Base-by-base conservation (phyloP, 2,113 vertebrate species). In the Archilochus colubris region DNA sequence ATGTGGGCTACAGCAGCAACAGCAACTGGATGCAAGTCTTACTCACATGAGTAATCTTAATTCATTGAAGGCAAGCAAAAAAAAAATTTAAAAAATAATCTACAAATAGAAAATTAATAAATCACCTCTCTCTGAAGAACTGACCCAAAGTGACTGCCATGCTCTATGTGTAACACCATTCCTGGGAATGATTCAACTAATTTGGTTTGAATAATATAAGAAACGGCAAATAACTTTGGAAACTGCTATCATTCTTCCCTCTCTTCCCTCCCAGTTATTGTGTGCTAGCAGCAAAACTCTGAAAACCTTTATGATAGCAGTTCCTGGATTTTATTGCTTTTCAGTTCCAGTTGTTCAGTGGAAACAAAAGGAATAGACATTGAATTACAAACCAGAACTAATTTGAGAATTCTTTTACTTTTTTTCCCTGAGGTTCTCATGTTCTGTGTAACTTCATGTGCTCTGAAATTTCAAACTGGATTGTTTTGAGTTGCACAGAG, bases 331-430 rank as follows among this genome's bases (percentile, higher is more conserved):
- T 94, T 83, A 90, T 36, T 90, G 38, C 78, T 72, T 92, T 87
- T 81, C 51, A 84, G 46, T 91, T 87, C 48, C 55, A 91, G 82
- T 83, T 95, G 80, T 90, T 94, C 58, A 23, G 50, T 78, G 89
- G 74, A 88, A 96, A 91, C 23, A 92, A 84, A 75, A 95, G 53
- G 94, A 75, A 23, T 55, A 22, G 38, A 87, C 87, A 79, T 63
- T 85, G 61, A 89, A 87, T 95, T 73, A 82, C 58, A 93, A 95
- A 93, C 83, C 91, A 95, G 63, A 93, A 89, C 74, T 92, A 96
- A 96, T 94, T 55, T 75, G 67, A 88, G 68, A 81, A 66, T 85
- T 61, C 17, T 89, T 46, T 75, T 85, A 21, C 82, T 91, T 89
- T 55, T 28, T 5, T 16, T 9, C 28, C 3, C 43, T 33, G 67